A percentile compares a stretch with the other conserved stretches of the same genome.
These are phyloP conservation scores for Triplophysa yarkandensis DNA, from an alignment of 2,797 vertebrate genomes.

Conservation along the genomic window DNA sequence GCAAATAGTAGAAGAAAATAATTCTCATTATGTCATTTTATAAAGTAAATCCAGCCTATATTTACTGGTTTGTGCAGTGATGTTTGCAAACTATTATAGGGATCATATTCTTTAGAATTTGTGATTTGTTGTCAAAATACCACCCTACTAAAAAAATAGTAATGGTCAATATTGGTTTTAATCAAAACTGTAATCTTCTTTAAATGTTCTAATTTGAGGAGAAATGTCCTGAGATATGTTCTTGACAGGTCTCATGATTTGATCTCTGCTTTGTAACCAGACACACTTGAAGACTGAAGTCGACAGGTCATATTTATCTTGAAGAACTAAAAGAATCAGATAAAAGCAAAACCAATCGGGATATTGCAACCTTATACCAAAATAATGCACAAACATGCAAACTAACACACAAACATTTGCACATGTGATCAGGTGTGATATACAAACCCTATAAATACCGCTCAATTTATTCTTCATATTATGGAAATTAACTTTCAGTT, in stretches of 20 bases:
- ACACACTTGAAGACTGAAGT: neutral
- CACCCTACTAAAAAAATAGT: no score
- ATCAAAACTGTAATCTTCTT: neutral
- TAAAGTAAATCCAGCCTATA: no score
- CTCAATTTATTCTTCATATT: slow-evolving; percentile 10
- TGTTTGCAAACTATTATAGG: no score
- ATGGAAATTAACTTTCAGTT: slow-evolving; percentile 45
- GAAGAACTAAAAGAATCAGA: slow-evolving; percentile 1
- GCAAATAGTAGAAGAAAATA: no score
- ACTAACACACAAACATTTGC: slow-evolving; percentile 39
- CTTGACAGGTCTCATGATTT: neutral
- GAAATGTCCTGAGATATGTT: neutral
- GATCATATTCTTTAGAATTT: no score
- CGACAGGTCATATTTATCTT: neutral
- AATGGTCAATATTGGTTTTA: neutral
- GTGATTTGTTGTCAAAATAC: no score
- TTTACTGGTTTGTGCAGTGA: no score
- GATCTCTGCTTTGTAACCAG: neutral
- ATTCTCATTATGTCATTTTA: no score
- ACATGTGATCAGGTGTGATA: slow-evolving; percentile 14
- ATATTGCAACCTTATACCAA: no score
- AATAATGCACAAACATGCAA: no score
- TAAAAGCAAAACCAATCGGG: slow-evolving; percentile 10
- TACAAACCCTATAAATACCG: neutral
- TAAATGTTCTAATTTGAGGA: neutral